Evolutionary conservation across 1,140 invertebrate species (phyloP), one percentile per base, ranked within the genome.

Genomic region (Leptinotarsa texana): DNA sequence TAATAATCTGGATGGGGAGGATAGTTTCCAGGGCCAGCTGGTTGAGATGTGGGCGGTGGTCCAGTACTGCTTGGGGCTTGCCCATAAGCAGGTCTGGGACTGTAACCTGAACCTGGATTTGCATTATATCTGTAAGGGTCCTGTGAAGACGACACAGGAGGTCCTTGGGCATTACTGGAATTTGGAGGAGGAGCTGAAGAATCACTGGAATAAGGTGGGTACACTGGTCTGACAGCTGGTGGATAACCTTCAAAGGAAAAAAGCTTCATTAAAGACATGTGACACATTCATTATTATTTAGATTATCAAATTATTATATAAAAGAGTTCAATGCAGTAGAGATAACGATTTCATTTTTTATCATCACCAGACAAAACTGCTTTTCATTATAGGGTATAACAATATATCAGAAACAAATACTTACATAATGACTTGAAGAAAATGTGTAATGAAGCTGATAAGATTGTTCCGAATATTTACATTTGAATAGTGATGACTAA

Each of bases 1-100:
- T 92, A 92, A 84, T 91, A 92, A 77, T 92, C 91, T 82, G 89
- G 90, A 80, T 91, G 90, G 66, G 87, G 86, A 78, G 89, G 87
- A 83, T 86, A 86, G 42, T 82, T 75, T 24, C 86, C 87, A 51
- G 77, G 84, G 78, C 75, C 78, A 80, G 75, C 77, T 80, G 82
- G 22, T 21, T 77, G 76, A 21, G 78, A 69, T 67, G 74, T 27
- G 13, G 78, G 76, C 11, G 75, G 74, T n/a, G 67, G 75, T 61
- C 72, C 76, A 79, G 75, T 33, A 79, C 83, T 21, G 79, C 80
- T 65, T 33, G 79, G 78, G 78, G 80, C 70, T 81, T 83, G 71
- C 79, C 81, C 77, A 80, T 85, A 82, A 33, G 85, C 74, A 27
- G 85, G 83, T 74, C 83, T 79, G 27, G 84, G 83, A 62, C 79